phyloP scores from a whole-genome alignment of 1,140 invertebrate species.

The Aphaenogaster rudis region DNA sequence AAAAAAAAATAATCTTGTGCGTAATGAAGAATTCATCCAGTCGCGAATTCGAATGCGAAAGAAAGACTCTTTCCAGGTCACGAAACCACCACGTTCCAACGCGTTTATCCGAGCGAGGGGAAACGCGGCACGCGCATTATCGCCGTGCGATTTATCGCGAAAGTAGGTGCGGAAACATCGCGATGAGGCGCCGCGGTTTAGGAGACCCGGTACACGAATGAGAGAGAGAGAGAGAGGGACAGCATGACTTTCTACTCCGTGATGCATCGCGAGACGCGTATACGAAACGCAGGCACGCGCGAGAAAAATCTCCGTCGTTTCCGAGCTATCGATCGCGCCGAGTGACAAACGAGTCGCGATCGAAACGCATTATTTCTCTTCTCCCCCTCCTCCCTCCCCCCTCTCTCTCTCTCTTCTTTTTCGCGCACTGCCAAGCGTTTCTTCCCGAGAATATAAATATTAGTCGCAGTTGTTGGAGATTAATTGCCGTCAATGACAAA shows the following conservation, averaged over 20 bases:
- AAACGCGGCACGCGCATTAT: slow-evolving; percentile 46
- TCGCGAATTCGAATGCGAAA: neutral
- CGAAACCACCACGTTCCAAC: slow-evolving; percentile 6
- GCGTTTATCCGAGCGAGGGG: slow-evolving; percentile 29
- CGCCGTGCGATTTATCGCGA: slow-evolving; percentile 54
- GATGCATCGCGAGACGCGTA: slow-evolving; percentile 39
- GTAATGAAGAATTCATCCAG: slow-evolving; percentile 48
- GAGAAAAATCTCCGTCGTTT: slow-evolving; percentile 47
- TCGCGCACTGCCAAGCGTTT: slow-evolving; percentile 9
- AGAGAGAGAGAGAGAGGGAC: neutral
- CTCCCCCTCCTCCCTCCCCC: neutral
- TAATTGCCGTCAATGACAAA: slow-evolving; percentile 61
- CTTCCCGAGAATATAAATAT: slow-evolving; percentile 61
- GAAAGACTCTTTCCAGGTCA: slow-evolving; percentile 29
- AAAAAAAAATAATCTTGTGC: neutral
- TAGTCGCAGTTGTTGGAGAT: slow-evolving; percentile 61
- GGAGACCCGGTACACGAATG: neutral
- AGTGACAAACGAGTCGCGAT: slow-evolving; percentile 48
- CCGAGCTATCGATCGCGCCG: slow-evolving; percentile 37
- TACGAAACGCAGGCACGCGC: slow-evolving; percentile 52
- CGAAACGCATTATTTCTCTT: slow-evolving; percentile 46
- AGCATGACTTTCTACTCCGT: slow-evolving; percentile 43
- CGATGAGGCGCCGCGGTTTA: slow-evolving; percentile 32
- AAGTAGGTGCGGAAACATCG: slow-evolving; percentile 53
- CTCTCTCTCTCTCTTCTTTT: neutral